Evolutionary conservation across 2,888 invertebrate genomes (phyloP).

Genomic region (Dioctria rufipes): DNA sequence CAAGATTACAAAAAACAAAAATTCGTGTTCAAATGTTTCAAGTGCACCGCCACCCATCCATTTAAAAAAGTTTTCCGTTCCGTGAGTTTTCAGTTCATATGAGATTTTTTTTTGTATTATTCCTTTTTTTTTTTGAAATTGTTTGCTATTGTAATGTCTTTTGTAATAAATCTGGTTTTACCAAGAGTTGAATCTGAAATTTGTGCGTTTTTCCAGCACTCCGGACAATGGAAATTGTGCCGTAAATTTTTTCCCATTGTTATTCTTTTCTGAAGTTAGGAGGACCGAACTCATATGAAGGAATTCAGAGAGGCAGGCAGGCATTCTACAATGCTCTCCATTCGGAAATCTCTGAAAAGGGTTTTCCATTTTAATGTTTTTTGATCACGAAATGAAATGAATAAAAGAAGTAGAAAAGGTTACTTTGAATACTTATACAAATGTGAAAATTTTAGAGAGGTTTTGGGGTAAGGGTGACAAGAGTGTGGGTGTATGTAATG

Average conservation of each 20-base stretch:
- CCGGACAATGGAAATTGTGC: conserved; percentile 23
- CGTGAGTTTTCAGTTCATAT: too few relatives aligned
- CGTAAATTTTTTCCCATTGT: conserved; percentile 38
- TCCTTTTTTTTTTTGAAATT: conserved; percentile 7
- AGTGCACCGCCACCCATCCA: too few relatives aligned
- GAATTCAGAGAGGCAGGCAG: conserved; percentile 1
- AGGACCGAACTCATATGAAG: conserved; percentile 27
- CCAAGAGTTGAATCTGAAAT: conserved; percentile 5
- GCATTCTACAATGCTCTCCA: not conserved
- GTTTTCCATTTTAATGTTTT: conserved; percentile 33
- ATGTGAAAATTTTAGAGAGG: not conserved
- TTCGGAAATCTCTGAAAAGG: conserved; percentile 18
- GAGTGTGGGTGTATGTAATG: too few relatives aligned
- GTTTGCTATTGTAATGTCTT: conserved; percentile 9
- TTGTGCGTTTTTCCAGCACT: conserved; percentile 7
- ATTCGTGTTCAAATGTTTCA: too few relatives aligned
- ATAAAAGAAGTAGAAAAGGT: not conserved
- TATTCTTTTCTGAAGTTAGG: conserved; percentile 23
- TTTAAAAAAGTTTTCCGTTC: too few relatives aligned
- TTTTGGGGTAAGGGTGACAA: too few relatives aligned
- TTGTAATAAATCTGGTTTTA: conserved; percentile 29
- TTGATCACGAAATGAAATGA: conserved; percentile 26
- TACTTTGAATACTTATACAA: not conserved
- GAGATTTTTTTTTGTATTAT: too few relatives aligned
- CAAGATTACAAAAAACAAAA: too few relatives aligned